Evolutionary conservation across 2,888 invertebrate species (phyloP).

Genomic region (Galerucella pusilla): DNA sequence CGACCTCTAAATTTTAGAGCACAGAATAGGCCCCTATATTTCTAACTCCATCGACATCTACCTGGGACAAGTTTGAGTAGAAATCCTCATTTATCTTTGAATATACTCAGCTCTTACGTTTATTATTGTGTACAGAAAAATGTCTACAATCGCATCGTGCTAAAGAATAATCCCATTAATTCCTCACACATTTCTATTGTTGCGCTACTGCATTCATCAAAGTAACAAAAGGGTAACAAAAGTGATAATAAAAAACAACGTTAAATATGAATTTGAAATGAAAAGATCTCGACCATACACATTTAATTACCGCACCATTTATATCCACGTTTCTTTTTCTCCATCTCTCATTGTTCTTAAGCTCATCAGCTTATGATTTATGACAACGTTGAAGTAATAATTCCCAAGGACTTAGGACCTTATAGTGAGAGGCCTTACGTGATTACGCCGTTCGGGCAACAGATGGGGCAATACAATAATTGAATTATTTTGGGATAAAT

Average conservation of each 20-base stretch:
- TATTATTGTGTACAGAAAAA: neutral
- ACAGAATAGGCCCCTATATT: no score
- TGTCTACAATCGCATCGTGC: neutral
- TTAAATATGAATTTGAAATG: slow-evolving; percentile 34
- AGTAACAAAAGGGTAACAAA: slow-evolving; percentile 13
- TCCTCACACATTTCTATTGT: neutral
- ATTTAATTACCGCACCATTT: slow-evolving; percentile 35
- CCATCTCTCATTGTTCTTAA: slow-evolving; percentile 33
- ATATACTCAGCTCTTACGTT: neutral
- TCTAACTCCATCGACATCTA: no score
- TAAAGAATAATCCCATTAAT: neutral
- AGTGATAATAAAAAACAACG: slow-evolving; percentile 33
- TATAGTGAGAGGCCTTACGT: slow-evolving; percentile 26
- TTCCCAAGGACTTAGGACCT: slow-evolving; percentile 39
- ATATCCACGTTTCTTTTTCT: slow-evolving; percentile 31
- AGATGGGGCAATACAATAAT: slow-evolving; percentile 4
- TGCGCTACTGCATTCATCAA: slow-evolving; percentile 6
- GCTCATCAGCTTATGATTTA: slow-evolving; percentile 48
- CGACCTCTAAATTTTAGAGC: no score
- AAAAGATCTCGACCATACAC: slow-evolving; percentile 33
- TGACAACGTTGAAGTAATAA: slow-evolving; percentile 49
- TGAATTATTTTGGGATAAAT: neutral
- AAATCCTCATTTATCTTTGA: neutral
- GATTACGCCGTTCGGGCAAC: neutral
- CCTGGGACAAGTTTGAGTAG: no score